A percentile compares a stretch with the other conserved stretches of the same genome.
These are phyloP conservation scores for Agrochola lychnidis DNA, from an alignment of 2,888 invertebrate genomes.

Conservation along the genomic window DNA sequence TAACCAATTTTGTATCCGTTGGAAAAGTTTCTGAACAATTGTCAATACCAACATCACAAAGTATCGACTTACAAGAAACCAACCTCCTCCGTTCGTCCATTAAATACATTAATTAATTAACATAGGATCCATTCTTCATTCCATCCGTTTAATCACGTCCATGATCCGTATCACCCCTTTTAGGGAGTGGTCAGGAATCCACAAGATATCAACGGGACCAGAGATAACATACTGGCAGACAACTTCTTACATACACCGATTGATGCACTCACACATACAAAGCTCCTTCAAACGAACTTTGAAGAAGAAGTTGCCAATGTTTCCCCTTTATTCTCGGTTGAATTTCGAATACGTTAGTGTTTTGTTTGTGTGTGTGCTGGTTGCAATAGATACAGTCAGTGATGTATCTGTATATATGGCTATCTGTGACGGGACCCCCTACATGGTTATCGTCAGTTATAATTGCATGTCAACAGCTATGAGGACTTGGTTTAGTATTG, in stretches of 20 bases:
- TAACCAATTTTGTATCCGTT: background rate
- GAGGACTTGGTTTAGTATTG: conserved; percentile 49
- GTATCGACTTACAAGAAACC: conserved; percentile 30
- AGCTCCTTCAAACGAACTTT: background rate
- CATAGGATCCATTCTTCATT: conserved; percentile 54
- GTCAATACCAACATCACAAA: background rate
- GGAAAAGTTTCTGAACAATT: background rate
- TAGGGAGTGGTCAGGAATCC: conserved; percentile 66
- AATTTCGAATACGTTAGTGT: background rate
- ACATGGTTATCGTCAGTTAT: conserved; percentile 80
- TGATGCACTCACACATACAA: conserved; percentile 32
- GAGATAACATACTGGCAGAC: background rate
- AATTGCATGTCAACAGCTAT: conserved; percentile 69
- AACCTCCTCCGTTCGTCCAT: conserved; percentile 51
- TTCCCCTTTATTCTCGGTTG: background rate
- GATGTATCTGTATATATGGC: background rate
- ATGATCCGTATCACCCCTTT: conserved; percentile 65
- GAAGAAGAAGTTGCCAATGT: background rate
- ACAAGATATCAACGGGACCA: conserved; percentile 62
- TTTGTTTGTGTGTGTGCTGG: conserved; percentile 27
- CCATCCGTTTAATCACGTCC: conserved; percentile 51
- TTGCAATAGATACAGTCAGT: background rate
- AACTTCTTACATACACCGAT: background rate
- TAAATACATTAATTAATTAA: conserved; percentile 63
- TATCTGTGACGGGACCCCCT: conserved; percentile 66